Evolutionary conservation across 2,888 invertebrate genomes (phyloP).

Genomic region (Caenorhabditis wallacei): DNA sequence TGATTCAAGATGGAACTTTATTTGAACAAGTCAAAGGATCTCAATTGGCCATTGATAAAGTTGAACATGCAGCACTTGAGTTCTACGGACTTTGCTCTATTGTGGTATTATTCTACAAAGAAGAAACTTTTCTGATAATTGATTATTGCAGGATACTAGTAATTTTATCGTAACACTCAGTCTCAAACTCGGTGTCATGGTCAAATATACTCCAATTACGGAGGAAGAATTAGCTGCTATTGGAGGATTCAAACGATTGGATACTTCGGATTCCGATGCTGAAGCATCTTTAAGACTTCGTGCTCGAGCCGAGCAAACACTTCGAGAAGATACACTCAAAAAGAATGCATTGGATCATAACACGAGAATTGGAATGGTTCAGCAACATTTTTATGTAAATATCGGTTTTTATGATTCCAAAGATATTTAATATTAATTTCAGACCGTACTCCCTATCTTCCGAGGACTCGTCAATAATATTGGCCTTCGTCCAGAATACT

Average conservation of each 20-base stretch:
- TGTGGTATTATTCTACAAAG: slow-evolving; percentile 18
- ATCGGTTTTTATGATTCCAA: no score
- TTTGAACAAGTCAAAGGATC: slow-evolving; percentile 19
- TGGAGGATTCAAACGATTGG: slow-evolving; percentile 49
- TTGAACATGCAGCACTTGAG: slow-evolving; percentile 58
- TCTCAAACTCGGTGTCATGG: slow-evolving; percentile 39
- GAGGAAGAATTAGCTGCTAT: slow-evolving; percentile 50
- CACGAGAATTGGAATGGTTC: slow-evolving; percentile 37
- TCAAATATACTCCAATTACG: slow-evolving; percentile 45
- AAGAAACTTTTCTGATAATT: no score
- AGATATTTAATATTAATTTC: no score
- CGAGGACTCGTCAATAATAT: slow-evolving; percentile 54
- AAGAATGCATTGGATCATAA: slow-evolving; percentile 39
- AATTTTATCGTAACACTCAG: slow-evolving; percentile 61
- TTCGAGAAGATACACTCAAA: slow-evolving; percentile 51
- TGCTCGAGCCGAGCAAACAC: slow-evolving; percentile 59
- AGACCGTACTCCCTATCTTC: slow-evolving; percentile 54
- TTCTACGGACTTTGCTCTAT: slow-evolving; percentile 52
- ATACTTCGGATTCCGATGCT: slow-evolving; percentile 25
- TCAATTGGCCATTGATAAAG: slow-evolving; percentile 4
- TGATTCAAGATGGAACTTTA: slow-evolving; percentile 25
- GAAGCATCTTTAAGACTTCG: slow-evolving; percentile 59
- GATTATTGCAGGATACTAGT: slow-evolving; percentile 45
- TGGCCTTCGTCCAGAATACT: slow-evolving; percentile 47
- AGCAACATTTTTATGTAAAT: slow-evolving; percentile 56